A percentile compares a stretch with the other conserved stretches of the same genome.
Evolutionary conservation across 2,113 vertebrate genomes (phyloP).

Genomic region (Lamprologus callipterus): DNA sequence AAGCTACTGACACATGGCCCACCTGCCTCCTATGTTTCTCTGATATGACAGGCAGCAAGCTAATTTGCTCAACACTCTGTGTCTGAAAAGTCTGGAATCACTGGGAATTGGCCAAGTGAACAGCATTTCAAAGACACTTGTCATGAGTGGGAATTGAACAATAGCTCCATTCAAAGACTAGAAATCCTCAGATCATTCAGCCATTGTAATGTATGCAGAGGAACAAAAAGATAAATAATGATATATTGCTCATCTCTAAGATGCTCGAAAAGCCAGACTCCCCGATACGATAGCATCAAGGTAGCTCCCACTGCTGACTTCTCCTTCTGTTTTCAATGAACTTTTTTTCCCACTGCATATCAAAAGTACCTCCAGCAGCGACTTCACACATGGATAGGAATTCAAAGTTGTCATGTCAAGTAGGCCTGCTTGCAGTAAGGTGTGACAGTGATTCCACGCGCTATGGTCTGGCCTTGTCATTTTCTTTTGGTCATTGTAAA

Average conservation of each 20-base stretch:
- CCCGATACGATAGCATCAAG: neutral
- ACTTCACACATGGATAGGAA: neutral
- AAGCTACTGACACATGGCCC: neutral
- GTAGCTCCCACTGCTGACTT: neutral
- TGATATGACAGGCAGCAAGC: conserved; percentile 27
- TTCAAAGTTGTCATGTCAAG: conserved; percentile 23
- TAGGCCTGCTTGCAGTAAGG: neutral
- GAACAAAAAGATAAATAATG: neutral
- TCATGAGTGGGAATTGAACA: neutral
- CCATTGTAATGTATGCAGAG: neutral
- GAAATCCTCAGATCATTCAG: neutral
- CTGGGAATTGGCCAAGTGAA: neutral
- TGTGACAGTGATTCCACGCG: neutral
- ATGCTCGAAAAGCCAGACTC: neutral
- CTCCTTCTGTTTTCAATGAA: neutral
- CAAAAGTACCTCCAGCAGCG: neutral
- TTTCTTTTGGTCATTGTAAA: neutral
- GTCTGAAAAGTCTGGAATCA: conserved; percentile 1
- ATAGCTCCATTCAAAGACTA: neutral
- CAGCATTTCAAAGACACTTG: neutral
- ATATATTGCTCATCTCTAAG: neutral
- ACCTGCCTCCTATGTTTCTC: neutral
- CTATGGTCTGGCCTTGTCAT: neutral
- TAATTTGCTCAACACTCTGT: conserved; percentile 26
- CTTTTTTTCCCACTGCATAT: neutral